phyloP scores from a whole-genome alignment of 2,797 vertebrate genomes.

The Crenichthys baileyi region DNA sequence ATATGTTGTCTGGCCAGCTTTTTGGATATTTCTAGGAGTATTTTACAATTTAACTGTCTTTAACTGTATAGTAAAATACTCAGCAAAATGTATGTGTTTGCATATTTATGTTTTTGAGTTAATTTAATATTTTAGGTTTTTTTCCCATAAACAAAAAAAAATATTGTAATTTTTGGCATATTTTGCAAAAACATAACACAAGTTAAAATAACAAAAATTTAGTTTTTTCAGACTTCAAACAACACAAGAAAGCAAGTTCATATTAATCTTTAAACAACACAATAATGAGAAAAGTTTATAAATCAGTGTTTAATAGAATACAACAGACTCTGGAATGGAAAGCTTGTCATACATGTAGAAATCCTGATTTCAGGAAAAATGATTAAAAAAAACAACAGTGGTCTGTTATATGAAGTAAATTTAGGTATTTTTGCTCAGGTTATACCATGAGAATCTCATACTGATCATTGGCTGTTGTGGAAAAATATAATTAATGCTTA shows the following conservation, averaged over 20 bases:
- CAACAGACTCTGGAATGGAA: background rate
- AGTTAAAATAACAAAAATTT: background rate
- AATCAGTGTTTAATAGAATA: background rate
- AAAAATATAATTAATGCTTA: conserved; percentile 32
- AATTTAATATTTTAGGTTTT: background rate
- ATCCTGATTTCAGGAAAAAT: background rate
- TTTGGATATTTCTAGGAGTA: too few species aligned
- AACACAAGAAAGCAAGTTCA: background rate
- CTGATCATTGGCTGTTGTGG: background rate
- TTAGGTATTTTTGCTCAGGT: background rate
- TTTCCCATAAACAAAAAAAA: too few species aligned
- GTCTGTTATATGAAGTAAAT: background rate
- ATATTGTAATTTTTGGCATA: too few species aligned
- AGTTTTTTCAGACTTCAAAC: too few species aligned
- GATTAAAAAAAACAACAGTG: background rate
- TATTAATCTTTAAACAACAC: background rate
- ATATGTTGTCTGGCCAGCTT: too few species aligned
- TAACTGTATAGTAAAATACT: background rate
- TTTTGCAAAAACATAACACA: background rate
- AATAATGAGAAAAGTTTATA: background rate
- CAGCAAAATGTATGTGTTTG: background rate
- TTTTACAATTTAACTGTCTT: too few species aligned
- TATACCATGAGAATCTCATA: background rate
- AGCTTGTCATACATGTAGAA: background rate
- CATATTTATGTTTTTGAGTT: background rate